Conservation (phyloP, 2,888 invertebrate species). For the Coleophora flavipennella region DNA sequence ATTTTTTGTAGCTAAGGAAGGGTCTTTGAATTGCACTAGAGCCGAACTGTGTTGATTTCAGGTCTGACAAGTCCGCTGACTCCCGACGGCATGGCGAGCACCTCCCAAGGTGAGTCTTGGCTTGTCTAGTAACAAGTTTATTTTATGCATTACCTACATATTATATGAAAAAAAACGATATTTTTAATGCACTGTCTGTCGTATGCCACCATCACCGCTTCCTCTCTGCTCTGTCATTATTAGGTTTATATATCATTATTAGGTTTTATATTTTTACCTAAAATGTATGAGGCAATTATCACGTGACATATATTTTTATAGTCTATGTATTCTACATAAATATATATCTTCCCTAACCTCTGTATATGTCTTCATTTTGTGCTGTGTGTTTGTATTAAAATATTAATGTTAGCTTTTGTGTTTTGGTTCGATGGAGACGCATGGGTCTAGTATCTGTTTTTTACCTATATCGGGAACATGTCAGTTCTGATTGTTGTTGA, state of each 20-base stretch:
- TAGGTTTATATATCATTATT: conserved; percentile 69
- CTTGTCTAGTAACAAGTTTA: conserved; percentile 68
- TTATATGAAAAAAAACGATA: conserved; percentile 70
- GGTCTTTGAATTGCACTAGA: too few species aligned
- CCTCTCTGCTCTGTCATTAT: conserved; percentile 75
- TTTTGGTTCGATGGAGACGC: conserved; percentile 64
- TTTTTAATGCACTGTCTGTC: conserved; percentile 74
- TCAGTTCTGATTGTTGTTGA: conserved; percentile 26
- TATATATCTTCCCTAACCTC: conserved; percentile 45
- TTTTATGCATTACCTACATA: conserved; percentile 71
- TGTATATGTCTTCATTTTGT: conserved; percentile 67
- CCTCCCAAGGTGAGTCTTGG: conserved; percentile 87
- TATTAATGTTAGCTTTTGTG: conserved; percentile 70
- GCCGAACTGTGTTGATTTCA: conserved; percentile 42
- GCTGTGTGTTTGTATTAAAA: conserved; percentile 67
- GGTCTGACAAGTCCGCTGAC: conserved; percentile 75
- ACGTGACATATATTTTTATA: conserved; percentile 57
- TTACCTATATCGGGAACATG: conserved; percentile 22
- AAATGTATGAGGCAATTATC: conserved; percentile 71
- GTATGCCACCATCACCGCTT: conserved; percentile 74
- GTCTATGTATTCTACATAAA: conserved; percentile 47
- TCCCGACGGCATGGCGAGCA: conserved; percentile 84
- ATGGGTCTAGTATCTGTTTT: conserved; percentile 27
- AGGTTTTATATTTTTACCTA: conserved; percentile 59
- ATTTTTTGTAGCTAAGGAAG: not conserved